A percentile compares a stretch with the other conserved stretches of the same genome.
Conservation (phyloP, 2,797 vertebrate species). For the Synaphobranchus kaupii region DNA sequence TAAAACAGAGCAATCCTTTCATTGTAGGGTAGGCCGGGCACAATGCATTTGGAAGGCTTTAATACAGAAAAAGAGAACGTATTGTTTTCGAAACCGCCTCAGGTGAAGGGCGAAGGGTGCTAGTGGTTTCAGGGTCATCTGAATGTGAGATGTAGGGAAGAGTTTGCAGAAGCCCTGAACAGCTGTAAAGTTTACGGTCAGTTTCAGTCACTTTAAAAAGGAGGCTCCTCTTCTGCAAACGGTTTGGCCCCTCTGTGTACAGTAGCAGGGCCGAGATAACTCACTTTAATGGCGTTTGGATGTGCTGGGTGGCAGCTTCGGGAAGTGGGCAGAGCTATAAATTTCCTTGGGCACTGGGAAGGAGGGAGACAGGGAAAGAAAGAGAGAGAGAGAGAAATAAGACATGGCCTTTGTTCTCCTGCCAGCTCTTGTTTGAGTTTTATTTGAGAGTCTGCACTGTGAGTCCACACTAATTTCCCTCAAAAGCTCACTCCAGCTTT, state of each 20-base stretch:
- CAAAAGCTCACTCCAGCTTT: too few relatives aligned
- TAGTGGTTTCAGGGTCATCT: too few relatives aligned
- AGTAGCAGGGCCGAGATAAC: not conserved
- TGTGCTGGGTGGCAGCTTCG: not conserved
- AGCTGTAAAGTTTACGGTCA: not conserved
- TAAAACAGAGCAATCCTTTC: not conserved
- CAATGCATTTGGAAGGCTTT: not conserved
- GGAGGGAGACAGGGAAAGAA: not conserved
- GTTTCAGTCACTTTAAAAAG: not conserved
- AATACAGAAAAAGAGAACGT: not conserved
- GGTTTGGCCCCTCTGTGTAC: not conserved
- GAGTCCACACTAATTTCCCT: too few relatives aligned
- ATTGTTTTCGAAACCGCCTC: not conserved
- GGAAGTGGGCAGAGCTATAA: not conserved
- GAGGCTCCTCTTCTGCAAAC: not conserved
- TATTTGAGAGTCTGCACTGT: not conserved
- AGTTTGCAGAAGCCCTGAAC: not conserved
- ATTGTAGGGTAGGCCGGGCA: not conserved
- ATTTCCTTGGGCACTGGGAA: not conserved
- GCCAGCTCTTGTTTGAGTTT: not conserved
- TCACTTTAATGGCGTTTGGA: constrained; percentile 9
- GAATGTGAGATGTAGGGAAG: not conserved
- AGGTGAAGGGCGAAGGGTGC: too few relatives aligned
- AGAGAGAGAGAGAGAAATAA: not conserved
- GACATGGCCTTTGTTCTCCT: not conserved